phyloP scores from a whole-genome alignment of 2,888 invertebrate genomes.

The Hemaris fuciformis region DNA sequence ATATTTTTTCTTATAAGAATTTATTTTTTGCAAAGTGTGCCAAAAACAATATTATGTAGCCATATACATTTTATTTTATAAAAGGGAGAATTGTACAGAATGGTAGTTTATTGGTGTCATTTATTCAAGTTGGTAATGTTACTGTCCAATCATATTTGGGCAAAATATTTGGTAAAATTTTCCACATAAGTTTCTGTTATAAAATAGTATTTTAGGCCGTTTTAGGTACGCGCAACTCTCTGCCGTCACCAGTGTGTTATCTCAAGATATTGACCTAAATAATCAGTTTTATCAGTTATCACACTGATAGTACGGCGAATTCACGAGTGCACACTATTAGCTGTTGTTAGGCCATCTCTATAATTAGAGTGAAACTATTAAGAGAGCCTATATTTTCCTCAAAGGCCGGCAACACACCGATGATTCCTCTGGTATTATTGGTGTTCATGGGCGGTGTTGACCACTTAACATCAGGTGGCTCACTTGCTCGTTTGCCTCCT shows the following conservation, averaged over 20 bases:
- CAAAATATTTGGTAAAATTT: background rate
- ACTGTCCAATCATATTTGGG: too few species aligned
- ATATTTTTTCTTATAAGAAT: too few species aligned
- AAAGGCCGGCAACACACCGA: too few species aligned
- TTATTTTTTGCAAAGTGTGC: too few species aligned
- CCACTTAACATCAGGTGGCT: too few species aligned
- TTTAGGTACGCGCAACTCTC: conserved; percentile 11
- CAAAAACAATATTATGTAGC: background rate
- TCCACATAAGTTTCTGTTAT: background rate
- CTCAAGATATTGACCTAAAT: conserved; percentile 74
- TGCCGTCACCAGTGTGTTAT: conserved; percentile 43
- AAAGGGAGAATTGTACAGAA: too few species aligned
- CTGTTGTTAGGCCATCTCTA: conserved; percentile 41
- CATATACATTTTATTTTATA: background rate
- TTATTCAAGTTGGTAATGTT: background rate
- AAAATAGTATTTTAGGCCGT: background rate
- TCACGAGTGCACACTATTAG: conserved; percentile 40
- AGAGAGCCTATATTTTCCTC: too few species aligned
- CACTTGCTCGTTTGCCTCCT: too few species aligned
- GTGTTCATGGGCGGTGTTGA: too few species aligned
- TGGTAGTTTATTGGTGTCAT: too few species aligned
- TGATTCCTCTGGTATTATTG: too few species aligned
- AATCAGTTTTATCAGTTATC: conserved; percentile 68
- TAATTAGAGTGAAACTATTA: conserved; percentile 37
- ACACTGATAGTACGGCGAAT: conserved; percentile 46